phyloP scores from a whole-genome alignment of 2,113 vertebrate genomes.

The Oryctolagus cuniculus region DNA sequence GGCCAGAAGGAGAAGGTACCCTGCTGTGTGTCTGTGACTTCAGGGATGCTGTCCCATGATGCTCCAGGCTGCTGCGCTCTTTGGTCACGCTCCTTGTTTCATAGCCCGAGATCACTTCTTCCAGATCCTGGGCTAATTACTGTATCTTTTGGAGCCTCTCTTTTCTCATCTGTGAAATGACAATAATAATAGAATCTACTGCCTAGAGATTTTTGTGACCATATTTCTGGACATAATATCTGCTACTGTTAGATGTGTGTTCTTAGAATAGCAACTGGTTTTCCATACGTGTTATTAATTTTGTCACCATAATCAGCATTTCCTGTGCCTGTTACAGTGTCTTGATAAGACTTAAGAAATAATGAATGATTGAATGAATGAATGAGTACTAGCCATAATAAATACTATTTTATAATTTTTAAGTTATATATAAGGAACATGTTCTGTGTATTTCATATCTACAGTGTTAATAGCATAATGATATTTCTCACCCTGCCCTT shows the following conservation, averaged over 20 bases:
- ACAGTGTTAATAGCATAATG: too few species aligned
- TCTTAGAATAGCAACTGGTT: background rate
- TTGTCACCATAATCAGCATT: background rate
- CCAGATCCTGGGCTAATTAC: background rate
- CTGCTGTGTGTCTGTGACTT: background rate
- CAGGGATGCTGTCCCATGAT: accelerated
- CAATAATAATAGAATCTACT: background rate
- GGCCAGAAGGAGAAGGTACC: accelerated
- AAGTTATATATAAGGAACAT: too few species aligned
- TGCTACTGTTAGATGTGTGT: background rate
- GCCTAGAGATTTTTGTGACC: background rate
- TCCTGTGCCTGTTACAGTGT: background rate
- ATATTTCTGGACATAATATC: background rate
- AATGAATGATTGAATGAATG: background rate
- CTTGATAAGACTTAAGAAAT: background rate
- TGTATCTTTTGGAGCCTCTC: background rate
- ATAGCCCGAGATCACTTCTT: background rate
- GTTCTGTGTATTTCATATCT: too few species aligned
- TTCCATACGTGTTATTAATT: constrained; percentile 6
- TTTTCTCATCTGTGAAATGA: constrained; percentile 51
- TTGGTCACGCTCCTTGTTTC: background rate
- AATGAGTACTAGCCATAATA: background rate
- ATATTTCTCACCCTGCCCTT: too few species aligned
- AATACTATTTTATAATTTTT: too few species aligned
- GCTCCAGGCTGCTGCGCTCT: background rate